phyloP scores from a whole-genome alignment of 2,797 vertebrate species.

The Macroramphosus scolopax region DNA sequence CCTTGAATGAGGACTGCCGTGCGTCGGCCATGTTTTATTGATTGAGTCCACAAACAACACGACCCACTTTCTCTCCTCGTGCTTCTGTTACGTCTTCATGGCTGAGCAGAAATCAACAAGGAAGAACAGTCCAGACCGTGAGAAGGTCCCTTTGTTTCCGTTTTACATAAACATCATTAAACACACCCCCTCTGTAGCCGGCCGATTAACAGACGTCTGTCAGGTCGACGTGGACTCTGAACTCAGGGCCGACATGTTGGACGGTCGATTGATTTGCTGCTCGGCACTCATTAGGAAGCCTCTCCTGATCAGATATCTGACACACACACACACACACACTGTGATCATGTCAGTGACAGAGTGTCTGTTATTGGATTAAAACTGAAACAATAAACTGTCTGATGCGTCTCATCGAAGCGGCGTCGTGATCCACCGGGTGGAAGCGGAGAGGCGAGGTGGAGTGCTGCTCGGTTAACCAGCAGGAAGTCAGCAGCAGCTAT shows the following conservation, averaged over 20 bases:
- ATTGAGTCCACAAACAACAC: constrained; percentile 29
- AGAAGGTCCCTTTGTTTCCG: no score
- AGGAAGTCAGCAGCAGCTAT: constrained; percentile 53
- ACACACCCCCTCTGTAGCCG: no score
- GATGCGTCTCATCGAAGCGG: constrained; percentile 25
- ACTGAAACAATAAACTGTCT: constrained; percentile 33
- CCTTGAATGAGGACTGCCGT: constrained; percentile 19
- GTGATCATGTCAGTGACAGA: constrained; percentile 27
- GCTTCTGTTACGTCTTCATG: constrained; percentile 15
- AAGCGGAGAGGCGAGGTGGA: constrained; percentile 39
- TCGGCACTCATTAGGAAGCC: constrained; percentile 66
- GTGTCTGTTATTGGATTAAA: constrained; percentile 58
- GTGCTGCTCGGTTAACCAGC: constrained; percentile 42
- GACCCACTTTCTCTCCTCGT: constrained; percentile 35
- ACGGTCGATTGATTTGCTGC: constrained; percentile 68
- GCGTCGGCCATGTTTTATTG: constrained; percentile 46
- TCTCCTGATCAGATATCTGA: constrained; percentile 61
- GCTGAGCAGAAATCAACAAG: background rate
- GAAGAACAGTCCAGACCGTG: no score
- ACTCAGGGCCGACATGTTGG: constrained; percentile 27
- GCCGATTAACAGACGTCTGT: no score
- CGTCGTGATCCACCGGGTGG: constrained; percentile 56
- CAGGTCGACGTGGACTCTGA: no score
- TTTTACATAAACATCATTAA: no score
- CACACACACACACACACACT: constrained; percentile 21